phyloP scores from a whole-genome alignment of 2,888 invertebrate genomes.

The Eucera pruinosa region DNA sequence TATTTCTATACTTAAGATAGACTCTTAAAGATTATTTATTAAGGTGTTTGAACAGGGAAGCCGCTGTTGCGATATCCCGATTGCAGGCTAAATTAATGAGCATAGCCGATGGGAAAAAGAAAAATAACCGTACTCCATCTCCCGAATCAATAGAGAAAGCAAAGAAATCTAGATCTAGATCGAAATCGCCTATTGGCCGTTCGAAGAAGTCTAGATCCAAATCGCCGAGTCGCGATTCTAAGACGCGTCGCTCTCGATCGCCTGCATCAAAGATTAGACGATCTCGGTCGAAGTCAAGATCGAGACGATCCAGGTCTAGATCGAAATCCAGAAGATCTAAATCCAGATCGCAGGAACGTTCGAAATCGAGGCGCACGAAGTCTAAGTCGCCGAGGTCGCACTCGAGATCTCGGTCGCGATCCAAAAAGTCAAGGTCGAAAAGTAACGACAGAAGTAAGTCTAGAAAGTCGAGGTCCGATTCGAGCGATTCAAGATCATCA shows the following conservation, averaged over 20 bases:
- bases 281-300: conserved; percentile 75
- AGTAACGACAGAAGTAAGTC: conserved; percentile 82
- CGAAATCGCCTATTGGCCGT: conserved; percentile 78
- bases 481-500: conserved; percentile 79
- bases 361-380: conserved; percentile 78
- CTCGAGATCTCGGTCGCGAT: conserved; percentile 78
- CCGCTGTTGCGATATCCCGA: conserved; percentile 86
- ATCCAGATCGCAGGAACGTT: conserved; percentile 78
- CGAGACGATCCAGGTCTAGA: conserved; percentile 74
- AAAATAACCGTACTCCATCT: conserved; percentile 80
- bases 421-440: conserved; percentile 81
- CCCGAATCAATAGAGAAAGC: conserved; percentile 74
- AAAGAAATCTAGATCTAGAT: conserved; percentile 75
- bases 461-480: conserved; percentile 82
- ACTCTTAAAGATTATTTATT: conserved; percentile 27
- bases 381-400: conserved; percentile 77
- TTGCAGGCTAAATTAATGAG: conserved; percentile 88
- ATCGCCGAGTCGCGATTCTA: conserved; percentile 78
- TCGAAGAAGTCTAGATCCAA: conserved; percentile 81
- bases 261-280: conserved; percentile 66
- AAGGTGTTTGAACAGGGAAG: conserved; percentile 78
- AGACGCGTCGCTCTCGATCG: conserved; percentile 75
- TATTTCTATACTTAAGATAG: conserved; percentile 7
- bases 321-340: conserved; percentile 78
- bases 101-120: conserved; percentile 86